Percentiles rank a stretch among this genome's conserved stretches.
phyloP scores from a whole-genome alignment of 2,113 vertebrate species.

The Geococcyx californianus region DNA sequence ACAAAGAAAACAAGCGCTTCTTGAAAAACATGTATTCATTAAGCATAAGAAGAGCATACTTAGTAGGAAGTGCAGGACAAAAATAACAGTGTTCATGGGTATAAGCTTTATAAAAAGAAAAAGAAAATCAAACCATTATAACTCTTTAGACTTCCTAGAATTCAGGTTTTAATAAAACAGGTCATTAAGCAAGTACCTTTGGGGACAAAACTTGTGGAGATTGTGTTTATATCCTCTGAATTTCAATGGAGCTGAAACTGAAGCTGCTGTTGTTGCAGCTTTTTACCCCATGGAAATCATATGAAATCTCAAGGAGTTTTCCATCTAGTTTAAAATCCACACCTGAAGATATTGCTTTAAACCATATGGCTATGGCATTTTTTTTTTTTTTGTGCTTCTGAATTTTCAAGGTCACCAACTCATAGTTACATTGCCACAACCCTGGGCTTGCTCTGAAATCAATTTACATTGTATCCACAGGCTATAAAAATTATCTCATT shows the following conservation, averaged over 20 bases:
- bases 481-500: background rate
- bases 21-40: rapidly evolving
- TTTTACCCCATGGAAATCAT: background rate
- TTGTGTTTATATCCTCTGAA: background rate
- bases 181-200: background rate
- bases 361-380: background rate
- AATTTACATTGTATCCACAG: background rate
- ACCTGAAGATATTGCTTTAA: background rate
- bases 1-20: background rate
- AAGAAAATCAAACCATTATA: background rate
- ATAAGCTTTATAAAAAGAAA: background rate
- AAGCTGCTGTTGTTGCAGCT: background rate
- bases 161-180: background rate
- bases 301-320: background rate
- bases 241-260: background rate
- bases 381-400: background rate
- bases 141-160: background rate
- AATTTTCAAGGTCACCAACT: background rate
- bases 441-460: background rate
- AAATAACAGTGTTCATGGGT: background rate
- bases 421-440: background rate
- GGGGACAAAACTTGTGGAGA: background rate
- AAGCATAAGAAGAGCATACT: background rate
- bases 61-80: background rate
- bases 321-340: background rate